These are phyloP conservation scores for Recurvirostra avosetta DNA, from an alignment of 2,113 vertebrate species.

Conservation along the genomic window DNA sequence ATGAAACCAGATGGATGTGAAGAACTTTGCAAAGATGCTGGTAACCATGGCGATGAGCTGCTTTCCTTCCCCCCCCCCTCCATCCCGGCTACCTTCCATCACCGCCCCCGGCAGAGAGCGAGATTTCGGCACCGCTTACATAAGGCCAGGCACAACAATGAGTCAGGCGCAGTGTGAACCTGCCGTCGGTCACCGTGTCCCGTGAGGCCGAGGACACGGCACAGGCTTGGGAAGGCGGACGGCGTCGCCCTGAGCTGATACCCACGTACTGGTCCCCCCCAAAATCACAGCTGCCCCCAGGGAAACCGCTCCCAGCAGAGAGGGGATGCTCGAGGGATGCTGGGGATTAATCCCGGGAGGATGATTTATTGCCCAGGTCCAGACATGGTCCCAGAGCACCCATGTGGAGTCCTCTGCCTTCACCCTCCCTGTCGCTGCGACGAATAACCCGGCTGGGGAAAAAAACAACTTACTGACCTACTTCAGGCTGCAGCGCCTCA, in stretches of 20 bases:
- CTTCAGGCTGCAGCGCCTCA: not conserved
- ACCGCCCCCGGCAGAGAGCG: not conserved
- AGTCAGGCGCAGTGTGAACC: not conserved
- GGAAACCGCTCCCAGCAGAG: not conserved
- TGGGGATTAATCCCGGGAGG: not conserved
- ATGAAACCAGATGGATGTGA: not conserved
- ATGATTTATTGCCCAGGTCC: not conserved
- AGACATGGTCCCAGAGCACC: not conserved
- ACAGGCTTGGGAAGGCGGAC: not conserved
- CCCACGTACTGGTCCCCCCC: fast-evolving
- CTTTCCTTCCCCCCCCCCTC: not conserved
- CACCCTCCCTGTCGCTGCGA: not conserved
- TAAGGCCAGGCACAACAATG: constrained; percentile 1
- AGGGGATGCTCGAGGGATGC: not conserved
- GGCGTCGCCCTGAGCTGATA: not conserved
- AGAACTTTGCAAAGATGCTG: not conserved
- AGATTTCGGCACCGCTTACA: not conserved
- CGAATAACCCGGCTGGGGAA: not conserved
- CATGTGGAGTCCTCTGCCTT: fast-evolving
- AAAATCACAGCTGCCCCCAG: not conserved
- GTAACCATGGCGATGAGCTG: constrained; percentile 20
- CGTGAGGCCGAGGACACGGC: not conserved
- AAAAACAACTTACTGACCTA: constrained; percentile 37
- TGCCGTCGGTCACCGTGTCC: not conserved
- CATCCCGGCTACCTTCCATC: not conserved